Percentiles rank a stretch among this genome's conserved stretches.
These are phyloP conservation scores for Eupithecia subfuscata DNA, from an alignment of 2,888 invertebrate species.

Conservation along the genomic window DNA sequence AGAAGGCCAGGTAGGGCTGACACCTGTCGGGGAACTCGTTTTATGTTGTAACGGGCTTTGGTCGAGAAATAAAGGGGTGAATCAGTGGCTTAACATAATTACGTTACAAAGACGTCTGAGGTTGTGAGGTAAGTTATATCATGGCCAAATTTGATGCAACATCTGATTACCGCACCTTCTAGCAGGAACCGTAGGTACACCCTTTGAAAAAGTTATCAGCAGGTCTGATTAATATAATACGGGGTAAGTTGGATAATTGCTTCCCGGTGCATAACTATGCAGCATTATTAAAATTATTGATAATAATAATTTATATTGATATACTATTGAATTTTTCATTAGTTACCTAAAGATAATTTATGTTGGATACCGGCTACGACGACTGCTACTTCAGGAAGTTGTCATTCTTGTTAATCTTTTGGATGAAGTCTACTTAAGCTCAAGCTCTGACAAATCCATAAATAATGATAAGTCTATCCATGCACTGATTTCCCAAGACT, in stretches of 20 bases:
- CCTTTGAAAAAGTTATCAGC: no score
- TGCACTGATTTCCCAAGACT: not conserved
- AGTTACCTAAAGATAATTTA: no score
- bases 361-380: not conserved
- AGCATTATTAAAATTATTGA: not conserved
- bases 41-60: not conserved
- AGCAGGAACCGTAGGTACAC: not conserved
- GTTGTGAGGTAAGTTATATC: not conserved
- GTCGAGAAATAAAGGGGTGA: not conserved
- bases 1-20: conserved; percentile 34
- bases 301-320: no score
- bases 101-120: not conserved
- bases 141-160: not conserved
- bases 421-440: not conserved
- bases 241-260: no score
- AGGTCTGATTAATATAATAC: no score
- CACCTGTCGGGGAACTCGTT: conserved; percentile 20
- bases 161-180: not conserved
- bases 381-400: not conserved
- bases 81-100: not conserved
- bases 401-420: not conserved
- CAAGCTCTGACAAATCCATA: not conserved
- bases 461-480: not conserved
- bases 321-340: no score
- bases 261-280: no score